Evolutionary conservation across 2,797 vertebrate genomes (phyloP), one percentile per base, ranked within the genome.

Genomic region (Eulemur mongoz): DNA sequence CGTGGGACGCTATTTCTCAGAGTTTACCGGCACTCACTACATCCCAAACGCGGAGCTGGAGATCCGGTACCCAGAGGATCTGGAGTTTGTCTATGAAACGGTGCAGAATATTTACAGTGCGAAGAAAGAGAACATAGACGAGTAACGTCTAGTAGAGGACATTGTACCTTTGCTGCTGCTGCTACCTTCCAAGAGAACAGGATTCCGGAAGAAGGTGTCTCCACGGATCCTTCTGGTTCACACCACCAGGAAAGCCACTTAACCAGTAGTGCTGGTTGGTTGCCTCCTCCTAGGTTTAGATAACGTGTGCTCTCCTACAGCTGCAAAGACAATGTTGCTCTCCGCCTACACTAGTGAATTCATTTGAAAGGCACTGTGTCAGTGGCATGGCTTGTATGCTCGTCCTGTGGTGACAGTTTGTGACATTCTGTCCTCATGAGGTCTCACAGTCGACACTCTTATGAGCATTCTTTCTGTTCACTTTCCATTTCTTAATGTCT

Each of bases 1-100:
- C 92, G 99, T 99, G 0, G 99, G 99, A 9, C 99, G 99, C 95
- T 99, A 99, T 95, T 99, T 99, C 97, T 99, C 99, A 0, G 99
- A 99, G 98, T 99, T 99, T 78, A 98, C 99, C 0, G 99, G 99
- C 96, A 97, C 98, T 0, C 99, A 99, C 98, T 99, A 99, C 87
- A 89, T 99, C 82, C 99, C 99, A 73, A 99, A 99, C 0, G 98
- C 99, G 0, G 99, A 99, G 98, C 99, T 99, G 40, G 99, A 99
- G 96, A 97, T 99, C 0, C 99, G 99, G 1, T 99, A 99, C 97
- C 99, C 99, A 0, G 99, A 99, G 97, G 99, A 99, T 97, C 54
- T 98, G 98, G 98, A 96, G 30, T 99, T 99, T 94, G 99, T 99
- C 0, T 97, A 98, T 95, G 98, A 98, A 73, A 98, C 98, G 0